Conservation (phyloP, 2,797 vertebrate species). For the Limosa lapponica region DNA sequence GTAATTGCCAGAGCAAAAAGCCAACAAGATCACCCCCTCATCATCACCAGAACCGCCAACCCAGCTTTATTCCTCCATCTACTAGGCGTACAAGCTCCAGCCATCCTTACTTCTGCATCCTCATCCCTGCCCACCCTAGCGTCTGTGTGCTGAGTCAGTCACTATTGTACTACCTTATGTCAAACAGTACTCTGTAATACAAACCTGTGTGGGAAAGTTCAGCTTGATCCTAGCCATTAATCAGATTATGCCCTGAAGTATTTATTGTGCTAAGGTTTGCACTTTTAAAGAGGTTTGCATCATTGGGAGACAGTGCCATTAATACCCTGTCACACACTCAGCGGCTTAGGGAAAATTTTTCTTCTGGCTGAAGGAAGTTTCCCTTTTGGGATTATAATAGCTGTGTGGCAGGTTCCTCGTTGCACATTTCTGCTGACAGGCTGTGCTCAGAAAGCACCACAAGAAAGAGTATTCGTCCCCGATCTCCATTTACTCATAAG, state of each 20-base stretch:
- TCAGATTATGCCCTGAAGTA: neutral
- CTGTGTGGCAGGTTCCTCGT: neutral
- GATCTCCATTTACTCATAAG: neutral
- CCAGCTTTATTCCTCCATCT: neutral
- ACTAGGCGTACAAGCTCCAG: neutral
- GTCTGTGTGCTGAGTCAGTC: neutral
- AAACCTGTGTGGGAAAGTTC: neutral
- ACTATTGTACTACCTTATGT: rapidly evolving
- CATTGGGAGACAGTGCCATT: neutral
- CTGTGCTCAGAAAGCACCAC: neutral
- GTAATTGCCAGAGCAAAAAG: neutral
- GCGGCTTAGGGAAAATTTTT: neutral
- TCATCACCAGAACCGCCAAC: neutral
- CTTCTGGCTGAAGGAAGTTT: neutral
- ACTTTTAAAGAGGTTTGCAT: neutral
- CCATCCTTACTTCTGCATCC: neutral
- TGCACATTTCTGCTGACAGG: neutral
- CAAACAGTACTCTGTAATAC: neutral
- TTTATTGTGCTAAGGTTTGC: neutral
- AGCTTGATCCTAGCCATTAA: neutral
- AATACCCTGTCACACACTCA: neutral
- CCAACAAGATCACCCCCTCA: neutral
- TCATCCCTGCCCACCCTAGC: neutral
- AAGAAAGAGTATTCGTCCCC: neutral
- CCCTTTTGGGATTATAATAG: neutral